Conservation (phyloP, 2,888 invertebrate genomes). For the Stenichneumon culpator region DNA sequence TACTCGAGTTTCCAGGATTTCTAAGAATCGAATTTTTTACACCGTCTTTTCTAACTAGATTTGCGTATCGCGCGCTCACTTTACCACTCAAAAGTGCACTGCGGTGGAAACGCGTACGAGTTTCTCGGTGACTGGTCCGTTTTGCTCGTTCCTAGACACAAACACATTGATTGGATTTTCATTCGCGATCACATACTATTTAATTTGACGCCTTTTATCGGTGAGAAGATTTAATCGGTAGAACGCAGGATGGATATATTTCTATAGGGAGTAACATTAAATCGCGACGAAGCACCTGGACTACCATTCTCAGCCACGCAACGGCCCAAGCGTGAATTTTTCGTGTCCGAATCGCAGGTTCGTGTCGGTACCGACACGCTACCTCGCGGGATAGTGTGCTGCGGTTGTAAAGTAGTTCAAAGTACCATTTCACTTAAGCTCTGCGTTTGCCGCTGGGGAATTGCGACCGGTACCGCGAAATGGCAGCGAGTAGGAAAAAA, state of each 20-base stretch:
- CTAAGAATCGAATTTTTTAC: no score
- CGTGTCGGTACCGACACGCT: slow-evolving; percentile 71
- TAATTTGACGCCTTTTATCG: no score
- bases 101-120: no score
- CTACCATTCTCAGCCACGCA: slow-evolving; percentile 9
- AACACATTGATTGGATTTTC: no score
- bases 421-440: slow-evolving; percentile 70
- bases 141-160: no score
- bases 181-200: no score
- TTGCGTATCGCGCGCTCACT: no score
- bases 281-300: neutral
- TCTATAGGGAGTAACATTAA: neutral
- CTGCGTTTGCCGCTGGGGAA: slow-evolving; percentile 35
- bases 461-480: slow-evolving; percentile 68
- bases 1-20: no score
- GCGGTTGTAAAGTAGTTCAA: slow-evolving; percentile 68
- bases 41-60: no score
- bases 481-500: slow-evolving; percentile 67
- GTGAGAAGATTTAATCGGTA: neutral
- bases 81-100: no score
- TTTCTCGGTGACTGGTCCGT: no score
- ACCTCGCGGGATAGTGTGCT: slow-evolving; percentile 49
- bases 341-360: slow-evolving; percentile 35
- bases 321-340: slow-evolving; percentile 38
- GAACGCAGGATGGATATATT: neutral